Evolutionary conservation across 2,797 vertebrate genomes (phyloP), one percentile per base, ranked within the genome.

Genomic region (Chaetodon trifasciatus): DNA sequence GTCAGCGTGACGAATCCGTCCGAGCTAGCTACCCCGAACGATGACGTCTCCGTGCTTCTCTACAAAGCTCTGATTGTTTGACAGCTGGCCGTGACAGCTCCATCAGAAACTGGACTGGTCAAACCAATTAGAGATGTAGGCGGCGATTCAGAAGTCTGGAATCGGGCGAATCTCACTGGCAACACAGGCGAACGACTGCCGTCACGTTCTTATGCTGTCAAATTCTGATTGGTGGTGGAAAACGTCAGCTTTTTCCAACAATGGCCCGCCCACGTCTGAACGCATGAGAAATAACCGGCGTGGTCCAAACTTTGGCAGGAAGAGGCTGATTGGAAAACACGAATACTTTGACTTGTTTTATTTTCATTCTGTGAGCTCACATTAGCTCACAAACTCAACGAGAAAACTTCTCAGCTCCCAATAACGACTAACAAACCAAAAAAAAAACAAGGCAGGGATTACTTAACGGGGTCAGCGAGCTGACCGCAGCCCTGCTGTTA

Each of bases 391-490:
- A 40, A 44, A 61, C 24, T 8, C 19, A 15, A 6, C n/a, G 15
- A 46, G 2, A 28, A 24, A 66, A 61, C 23, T 5, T 46, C 60
- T 47, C 47, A 55, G 39, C 19, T 63, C 68, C 4, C 16, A 15
- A 32, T 28, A 55, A 58, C 21, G 24, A 16, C 56, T 7, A 15
- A 57, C 21, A 61, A 55, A 3, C 16, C 0, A 5, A 52, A 6
- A 63, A 32, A 52, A 10, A 40, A 53, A 5, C 11, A 5, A 12
- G 24, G n/a, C 23, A 46, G 47, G 72, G 71, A 81, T 78, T 81
- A 78, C 9, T 68, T 82, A 75, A 79, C 10, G 6, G 76, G 79
- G 77, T 83, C 81, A 71, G 60, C 3, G 70, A 77, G 47, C 66
- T 74, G 65, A 62, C 72, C 13, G 21, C 32, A 39, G 56, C 66